phyloP scores from a whole-genome alignment of 2,113 vertebrate genomes.

The Desmodus rotundus region DNA sequence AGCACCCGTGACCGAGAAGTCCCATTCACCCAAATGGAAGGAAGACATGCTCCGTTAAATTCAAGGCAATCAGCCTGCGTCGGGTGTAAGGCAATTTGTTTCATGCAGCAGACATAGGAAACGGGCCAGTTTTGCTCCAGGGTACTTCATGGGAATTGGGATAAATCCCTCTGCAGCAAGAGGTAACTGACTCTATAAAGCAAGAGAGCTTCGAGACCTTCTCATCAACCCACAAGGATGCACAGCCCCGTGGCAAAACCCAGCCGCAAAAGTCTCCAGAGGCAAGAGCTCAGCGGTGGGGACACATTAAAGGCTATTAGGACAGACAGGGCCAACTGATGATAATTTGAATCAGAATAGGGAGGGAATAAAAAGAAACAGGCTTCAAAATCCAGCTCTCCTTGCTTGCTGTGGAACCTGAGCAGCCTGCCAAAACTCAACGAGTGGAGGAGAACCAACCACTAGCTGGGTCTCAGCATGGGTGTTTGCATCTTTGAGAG shows the following conservation, averaged over 20 bases:
- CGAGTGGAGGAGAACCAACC: too few relatives aligned
- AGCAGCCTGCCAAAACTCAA: accelerated
- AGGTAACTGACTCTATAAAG: not conserved
- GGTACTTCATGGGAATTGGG: not conserved
- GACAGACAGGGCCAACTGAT: accelerated
- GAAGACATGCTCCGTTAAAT: not conserved
- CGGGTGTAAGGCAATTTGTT: not conserved
- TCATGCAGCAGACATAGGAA: accelerated
- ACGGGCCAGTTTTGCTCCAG: not conserved
- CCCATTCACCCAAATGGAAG: not conserved
- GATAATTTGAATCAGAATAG: not conserved
- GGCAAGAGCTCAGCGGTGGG: not conserved
- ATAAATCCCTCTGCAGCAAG: not conserved
- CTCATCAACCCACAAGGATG: not conserved
- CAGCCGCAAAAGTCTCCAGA: not conserved
- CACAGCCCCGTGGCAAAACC: not conserved
- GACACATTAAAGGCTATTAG: accelerated
- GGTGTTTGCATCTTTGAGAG: not conserved
- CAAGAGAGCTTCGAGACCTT: accelerated
- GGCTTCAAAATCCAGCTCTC: not conserved
- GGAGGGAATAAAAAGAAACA: not conserved
- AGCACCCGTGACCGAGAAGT: not conserved
- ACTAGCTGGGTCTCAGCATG: accelerated
- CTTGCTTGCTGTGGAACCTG: too few relatives aligned
- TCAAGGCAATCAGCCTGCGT: not conserved